Evolutionary conservation across 1,140 invertebrate genomes (phyloP).

Genomic region (Drosophila athabasca): DNA sequence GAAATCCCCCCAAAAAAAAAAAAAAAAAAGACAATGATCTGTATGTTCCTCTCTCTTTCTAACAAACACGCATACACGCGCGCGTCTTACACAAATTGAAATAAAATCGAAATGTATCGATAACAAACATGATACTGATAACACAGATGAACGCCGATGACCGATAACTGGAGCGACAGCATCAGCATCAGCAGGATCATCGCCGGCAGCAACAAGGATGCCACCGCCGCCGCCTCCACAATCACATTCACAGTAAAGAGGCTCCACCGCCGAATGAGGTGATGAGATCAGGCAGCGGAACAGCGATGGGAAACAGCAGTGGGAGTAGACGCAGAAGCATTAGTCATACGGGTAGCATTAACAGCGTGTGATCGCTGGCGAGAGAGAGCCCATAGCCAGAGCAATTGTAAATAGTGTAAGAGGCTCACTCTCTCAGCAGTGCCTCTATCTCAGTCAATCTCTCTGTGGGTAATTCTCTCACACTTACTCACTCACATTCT

Average conservation of each 20-base stretch:
- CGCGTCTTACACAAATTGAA: neutral
- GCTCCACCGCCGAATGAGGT: conserved; percentile 4
- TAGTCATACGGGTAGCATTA: conserved; percentile 15
- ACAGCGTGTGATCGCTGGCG: conserved; percentile 9
- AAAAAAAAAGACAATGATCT: too few species aligned
- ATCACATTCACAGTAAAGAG: conserved; percentile 24
- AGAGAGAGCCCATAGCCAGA: neutral
- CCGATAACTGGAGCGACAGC: conserved; percentile 43
- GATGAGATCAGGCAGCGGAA: conserved; percentile 10
- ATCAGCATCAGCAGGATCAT: conserved; percentile 23
- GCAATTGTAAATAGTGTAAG: conserved; percentile 35
- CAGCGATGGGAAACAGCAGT: conserved; percentile 1
- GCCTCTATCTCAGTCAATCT: neutral
- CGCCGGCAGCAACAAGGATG: conserved; percentile 33
- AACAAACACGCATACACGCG: neutral
- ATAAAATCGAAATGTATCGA: conserved; percentile 7
- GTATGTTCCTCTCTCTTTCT: too few species aligned
- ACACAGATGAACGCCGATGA: conserved; percentile 68
- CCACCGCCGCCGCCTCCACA: conserved; percentile 28
- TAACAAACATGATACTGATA: conserved; percentile 8
- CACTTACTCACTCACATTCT: neutral
- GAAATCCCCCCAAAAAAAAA: too few species aligned
- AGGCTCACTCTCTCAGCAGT: conserved; percentile 12
- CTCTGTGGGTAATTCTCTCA: neutral
- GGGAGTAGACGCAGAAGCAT: conserved; percentile 11